Conservation (phyloP, 2,113 vertebrate species). For the Sander lucioperca region DNA sequence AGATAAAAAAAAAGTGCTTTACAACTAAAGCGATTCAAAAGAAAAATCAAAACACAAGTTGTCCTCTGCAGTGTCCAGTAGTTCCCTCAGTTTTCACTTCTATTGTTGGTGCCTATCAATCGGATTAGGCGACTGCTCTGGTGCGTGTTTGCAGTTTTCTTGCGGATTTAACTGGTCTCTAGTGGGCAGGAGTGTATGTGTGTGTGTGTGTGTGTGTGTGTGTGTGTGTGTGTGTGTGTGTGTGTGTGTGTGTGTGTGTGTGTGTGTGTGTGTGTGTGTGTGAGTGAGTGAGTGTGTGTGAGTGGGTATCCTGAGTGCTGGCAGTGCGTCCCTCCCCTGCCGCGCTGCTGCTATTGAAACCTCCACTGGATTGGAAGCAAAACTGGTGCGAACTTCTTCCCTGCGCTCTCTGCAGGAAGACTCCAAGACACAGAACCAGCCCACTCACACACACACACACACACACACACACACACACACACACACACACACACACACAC, state of each 20-base stretch:
- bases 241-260: constrained; percentile 47
- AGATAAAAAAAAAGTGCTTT: constrained; percentile 28
- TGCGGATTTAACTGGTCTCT: constrained; percentile 75
- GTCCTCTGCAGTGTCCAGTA: constrained; percentile 73
- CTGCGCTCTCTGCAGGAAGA: constrained; percentile 66
- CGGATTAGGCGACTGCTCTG: constrained; percentile 71
- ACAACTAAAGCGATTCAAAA: constrained; percentile 36
- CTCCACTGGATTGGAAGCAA: constrained; percentile 79
- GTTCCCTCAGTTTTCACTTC: constrained; percentile 68
- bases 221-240: constrained; percentile 41
- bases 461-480: not conserved
- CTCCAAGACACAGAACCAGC: constrained; percentile 77
- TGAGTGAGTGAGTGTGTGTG: constrained; percentile 43
- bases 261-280: constrained; percentile 16
- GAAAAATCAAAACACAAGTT: constrained; percentile 56
- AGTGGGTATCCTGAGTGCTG: constrained; percentile 78
- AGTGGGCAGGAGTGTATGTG: constrained; percentile 67
- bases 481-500: too few species aligned
- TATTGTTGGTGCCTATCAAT: constrained; percentile 61
- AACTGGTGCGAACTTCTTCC: constrained; percentile 76
- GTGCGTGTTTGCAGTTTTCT: constrained; percentile 73
- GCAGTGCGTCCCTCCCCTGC: constrained; percentile 82
- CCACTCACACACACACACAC: constrained; percentile 67
- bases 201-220: constrained; percentile 21
- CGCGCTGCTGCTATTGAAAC: constrained; percentile 82